Evolutionary conservation across 2,888 invertebrate species (phyloP), one percentile per base, ranked within the genome.

Genomic region (Heteropelma amictum): DNA sequence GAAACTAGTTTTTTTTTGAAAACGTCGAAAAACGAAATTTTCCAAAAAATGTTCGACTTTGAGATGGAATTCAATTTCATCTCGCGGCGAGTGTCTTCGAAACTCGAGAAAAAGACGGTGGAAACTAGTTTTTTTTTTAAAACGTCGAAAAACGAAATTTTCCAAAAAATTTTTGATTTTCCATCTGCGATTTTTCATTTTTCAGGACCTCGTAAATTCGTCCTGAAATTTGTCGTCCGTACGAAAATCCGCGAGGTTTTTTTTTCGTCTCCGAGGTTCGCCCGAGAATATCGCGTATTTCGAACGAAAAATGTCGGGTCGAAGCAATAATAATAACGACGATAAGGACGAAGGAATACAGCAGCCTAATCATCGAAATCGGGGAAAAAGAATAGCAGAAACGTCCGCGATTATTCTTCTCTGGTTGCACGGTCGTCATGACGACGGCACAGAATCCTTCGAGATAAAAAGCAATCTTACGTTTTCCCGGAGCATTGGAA

Each of bases 391-490:
- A 49, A 60, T n/a, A 38, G 58, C 61, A 47, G 54, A 68, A 65
- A 61, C 30, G 42, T 3, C 30, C 61, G 63, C 67, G 81, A 83
- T 84, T 83, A 84, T 84, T 80, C 78, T 74, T 72, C 49, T 65
- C 58, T 51, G 77, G 53, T 56, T 53, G n/a, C n/a, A 70, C 69
- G 74, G 85, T 85, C 80, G 78, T 65, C 85, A 85, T 85, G 84
- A 74, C 71, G 76, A 85, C 85, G 84, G 85, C 85, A 85, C 85
- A 85, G 77, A 83, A 77, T 68, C 77, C 72, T 75, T 76, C 75
- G 74, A 26, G 63, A 47, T 51, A 75, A 61, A 71, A 64, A 38
- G 33, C n/a, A 58, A 58, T 77, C 71, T 74, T 71, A 70, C 69
- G 76, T 53, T 68, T 68, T 60, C 53, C 53, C n/a, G n/a, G 65